These are phyloP conservation scores for Scolopax rusticola DNA, from an alignment of 2,797 vertebrate species.

Conservation along the genomic window DNA sequence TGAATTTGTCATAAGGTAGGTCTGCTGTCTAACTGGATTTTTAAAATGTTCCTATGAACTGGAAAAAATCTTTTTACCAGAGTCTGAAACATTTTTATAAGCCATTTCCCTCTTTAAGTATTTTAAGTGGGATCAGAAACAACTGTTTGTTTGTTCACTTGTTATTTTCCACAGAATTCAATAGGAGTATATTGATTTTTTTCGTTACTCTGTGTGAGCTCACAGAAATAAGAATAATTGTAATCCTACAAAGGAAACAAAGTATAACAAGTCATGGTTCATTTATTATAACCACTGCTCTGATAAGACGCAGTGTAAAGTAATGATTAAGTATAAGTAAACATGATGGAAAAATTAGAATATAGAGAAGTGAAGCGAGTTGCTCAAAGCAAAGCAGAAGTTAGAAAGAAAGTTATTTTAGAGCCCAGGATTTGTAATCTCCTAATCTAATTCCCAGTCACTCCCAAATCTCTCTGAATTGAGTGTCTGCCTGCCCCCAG, in stretches of 20 bases:
- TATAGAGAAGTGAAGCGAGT: neutral
- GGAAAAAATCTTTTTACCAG: neutral
- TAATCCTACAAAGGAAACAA: neutral
- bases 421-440: neutral
- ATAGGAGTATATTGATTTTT: neutral
- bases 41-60: neutral
- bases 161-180: neutral
- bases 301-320: neutral
- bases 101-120: neutral
- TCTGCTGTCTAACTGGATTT: neutral
- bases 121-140: neutral
- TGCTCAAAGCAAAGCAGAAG: neutral
- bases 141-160: neutral
- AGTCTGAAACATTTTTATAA: neutral
- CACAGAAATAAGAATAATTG: neutral
- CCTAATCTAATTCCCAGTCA: neutral
- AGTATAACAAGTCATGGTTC: neutral
- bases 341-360: neutral
- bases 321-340: neutral
- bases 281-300: neutral
- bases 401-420: neutral
- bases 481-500: neutral
- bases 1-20: neutral
- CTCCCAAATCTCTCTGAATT: neutral
- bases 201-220: neutral